Base-by-base conservation (phyloP, 2,797 vertebrate genomes). In the Sebastiscus albofasciatus region DNA sequence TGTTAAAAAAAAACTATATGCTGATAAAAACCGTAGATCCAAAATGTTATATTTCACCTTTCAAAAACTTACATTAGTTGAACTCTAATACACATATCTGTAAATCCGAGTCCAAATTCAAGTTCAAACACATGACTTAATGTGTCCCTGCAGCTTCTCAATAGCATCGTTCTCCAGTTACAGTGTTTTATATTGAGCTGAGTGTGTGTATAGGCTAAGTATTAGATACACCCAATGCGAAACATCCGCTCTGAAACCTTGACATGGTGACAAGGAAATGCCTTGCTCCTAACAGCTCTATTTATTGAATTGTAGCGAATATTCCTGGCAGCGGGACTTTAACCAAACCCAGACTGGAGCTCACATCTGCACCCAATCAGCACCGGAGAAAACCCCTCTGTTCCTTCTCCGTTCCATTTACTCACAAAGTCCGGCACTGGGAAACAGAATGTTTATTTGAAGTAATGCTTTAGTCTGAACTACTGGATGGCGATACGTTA, bases 321-420 rank as follows among this genome's bases (percentile, higher is more conserved):
- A 95, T 96, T 95, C 92, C 87, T 94, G 93, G 94, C 95, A 95
- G 94, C 83, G 27, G 83, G 85, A 91, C 85, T 91, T 90, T 96
- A 95, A 96, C 92, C 85, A 91, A 94, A 92, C 92, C 93, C 95
- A 96, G 96, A 95, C 90, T 72, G 68, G 72, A 59, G 88, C 88
- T 87, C 92, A 95, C 96, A 96, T 96, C 95, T 96, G 96, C 91
- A 91, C 72, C 92, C 92, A 94, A 96, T 96, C 95, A 96, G 85
- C 68, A 26, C 75, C 81, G 91, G 80, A 94, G 91, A 94, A 89
- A 83, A 86, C 76, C 91, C 90, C 91, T 87, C 90, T 88, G 92
- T 90, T 95, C 92, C 90, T 90, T 83, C 86, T 89, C 86, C 80
- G 69, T 91, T 94, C 89, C 93, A 93, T 95, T 94, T 95, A 92